Percentiles rank a stretch among this genome's conserved stretches.
Conservation (phyloP, 2,797 vertebrate species). For the Sebastes dallii region DNA sequence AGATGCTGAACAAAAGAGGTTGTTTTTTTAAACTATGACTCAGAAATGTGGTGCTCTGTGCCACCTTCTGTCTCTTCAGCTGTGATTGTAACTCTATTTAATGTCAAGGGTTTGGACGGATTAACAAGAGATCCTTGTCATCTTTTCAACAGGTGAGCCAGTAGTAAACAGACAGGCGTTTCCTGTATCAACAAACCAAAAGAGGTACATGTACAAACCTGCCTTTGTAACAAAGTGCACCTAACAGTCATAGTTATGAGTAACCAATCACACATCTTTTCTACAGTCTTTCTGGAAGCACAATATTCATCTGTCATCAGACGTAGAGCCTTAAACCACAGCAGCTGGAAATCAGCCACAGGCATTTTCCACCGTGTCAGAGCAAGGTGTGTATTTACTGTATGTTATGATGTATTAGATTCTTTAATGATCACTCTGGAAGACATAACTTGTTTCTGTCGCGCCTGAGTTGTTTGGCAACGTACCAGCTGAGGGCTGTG, state of each 20-base stretch:
- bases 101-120: constrained; percentile 24
- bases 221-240: constrained; percentile 12
- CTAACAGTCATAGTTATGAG: constrained; percentile 6
- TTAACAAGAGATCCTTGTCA: constrained; percentile 39
- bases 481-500: not conserved
- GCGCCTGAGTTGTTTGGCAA: constrained; percentile 11
- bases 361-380: constrained; percentile 48
- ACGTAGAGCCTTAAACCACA: constrained; percentile 30
- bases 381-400: constrained; percentile 19
- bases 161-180: constrained; percentile 41
- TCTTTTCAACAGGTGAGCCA: constrained; percentile 29
- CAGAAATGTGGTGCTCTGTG: not conserved
- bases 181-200: constrained; percentile 46
- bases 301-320: constrained; percentile 48
- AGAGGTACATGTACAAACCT: constrained; percentile 24
- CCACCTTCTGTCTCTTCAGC: constrained; percentile 18
- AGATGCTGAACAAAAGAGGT: not conserved
- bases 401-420: constrained; percentile 42
- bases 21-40: not conserved
- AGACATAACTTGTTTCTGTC: constrained; percentile 14
- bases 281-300: not conserved
- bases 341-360: constrained; percentile 44
- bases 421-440: constrained; percentile 48
- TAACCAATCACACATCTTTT: constrained; percentile 12
- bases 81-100: not conserved